Evolutionary conservation across 1,140 invertebrate species (phyloP), one percentile per base, ranked within the genome.

Genomic region (Brachionus rubens): DNA sequence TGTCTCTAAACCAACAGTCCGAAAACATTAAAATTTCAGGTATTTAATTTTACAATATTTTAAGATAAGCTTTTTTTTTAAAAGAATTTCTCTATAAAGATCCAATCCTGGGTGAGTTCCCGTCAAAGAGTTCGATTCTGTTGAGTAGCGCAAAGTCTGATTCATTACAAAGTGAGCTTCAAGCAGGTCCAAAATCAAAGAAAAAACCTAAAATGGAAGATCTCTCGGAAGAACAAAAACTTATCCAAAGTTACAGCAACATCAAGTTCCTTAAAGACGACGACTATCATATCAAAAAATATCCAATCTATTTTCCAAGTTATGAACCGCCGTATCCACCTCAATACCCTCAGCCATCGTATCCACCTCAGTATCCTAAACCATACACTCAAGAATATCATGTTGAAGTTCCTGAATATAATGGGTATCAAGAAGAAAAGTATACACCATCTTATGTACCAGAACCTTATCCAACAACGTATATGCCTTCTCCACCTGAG

Each of bases 221-320:
- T 43, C 12, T 24, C 12, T 26, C 7, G 4, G 36, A 41, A 43
- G 59, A 65, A 24, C 33, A 26, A 43, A 65, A 65, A 43, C 21
- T 62, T 6, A 62, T 62, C 24, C 36, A 65, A 46, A 21, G 24
- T 10, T 24, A 24, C 19, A 65, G 36, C 14, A 65, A 65, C 24
- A 65, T 65, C 12, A 65, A 65, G 43, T 43, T 43, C 19, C 5
- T 65, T 10, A 43, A 65, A 26, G 59, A 65, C 24, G 19, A 24
- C 7, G 19, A 65, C 43, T 28, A 62, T 9, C 36, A 62, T 62
- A 54, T 54, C 10, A 54, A 54, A 54, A 54, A 54, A 21, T 59
- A 59, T 59, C 54, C 54, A 41, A 36, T 59, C 36, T 36, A 59
- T 59, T 36, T 36, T 59, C 54, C 54, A 12, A 16, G n/a, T 10